A percentile compares a stretch with the other conserved stretches of the same genome.
Evolutionary conservation across 2,113 vertebrate genomes (phyloP).

Genomic region (Oreocharis arfaki): DNA sequence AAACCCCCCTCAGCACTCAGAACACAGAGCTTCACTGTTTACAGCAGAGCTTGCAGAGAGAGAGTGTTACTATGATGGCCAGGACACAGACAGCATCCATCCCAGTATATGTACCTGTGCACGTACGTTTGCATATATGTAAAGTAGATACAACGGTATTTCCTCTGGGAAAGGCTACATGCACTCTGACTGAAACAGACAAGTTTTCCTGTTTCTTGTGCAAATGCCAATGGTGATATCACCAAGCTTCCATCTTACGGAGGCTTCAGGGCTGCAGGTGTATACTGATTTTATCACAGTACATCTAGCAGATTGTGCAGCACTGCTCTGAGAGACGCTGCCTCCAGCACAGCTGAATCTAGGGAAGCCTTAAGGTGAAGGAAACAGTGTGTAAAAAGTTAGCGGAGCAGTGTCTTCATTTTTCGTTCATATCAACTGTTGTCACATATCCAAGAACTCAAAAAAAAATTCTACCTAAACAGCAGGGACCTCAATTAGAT

Average conservation of each 20-base stretch:
- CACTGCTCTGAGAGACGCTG: background rate
- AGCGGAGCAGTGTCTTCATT: background rate
- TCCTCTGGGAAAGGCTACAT: background rate
- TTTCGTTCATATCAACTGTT: background rate
- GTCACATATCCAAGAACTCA: background rate
- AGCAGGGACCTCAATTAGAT: background rate
- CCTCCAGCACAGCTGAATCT: background rate
- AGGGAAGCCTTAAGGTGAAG: background rate
- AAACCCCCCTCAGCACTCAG: fast-evolving
- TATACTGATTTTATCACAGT: background rate
- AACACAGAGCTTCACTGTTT: background rate
- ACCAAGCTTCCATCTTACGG: background rate
- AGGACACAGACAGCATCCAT: background rate
- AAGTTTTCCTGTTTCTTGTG: background rate
- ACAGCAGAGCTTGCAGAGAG: background rate
- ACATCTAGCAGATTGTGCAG: background rate
- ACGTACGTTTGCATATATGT: background rate
- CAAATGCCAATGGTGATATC: background rate
- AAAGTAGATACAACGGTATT: background rate
- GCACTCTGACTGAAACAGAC: background rate
- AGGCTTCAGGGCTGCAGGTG: background rate
- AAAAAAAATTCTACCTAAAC: background rate
- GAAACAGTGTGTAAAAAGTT: background rate
- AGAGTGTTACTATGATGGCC: background rate
- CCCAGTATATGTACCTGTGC: background rate